phyloP scores from a whole-genome alignment of 1,140 invertebrate species.

The Hypsibius dujardini region DNA sequence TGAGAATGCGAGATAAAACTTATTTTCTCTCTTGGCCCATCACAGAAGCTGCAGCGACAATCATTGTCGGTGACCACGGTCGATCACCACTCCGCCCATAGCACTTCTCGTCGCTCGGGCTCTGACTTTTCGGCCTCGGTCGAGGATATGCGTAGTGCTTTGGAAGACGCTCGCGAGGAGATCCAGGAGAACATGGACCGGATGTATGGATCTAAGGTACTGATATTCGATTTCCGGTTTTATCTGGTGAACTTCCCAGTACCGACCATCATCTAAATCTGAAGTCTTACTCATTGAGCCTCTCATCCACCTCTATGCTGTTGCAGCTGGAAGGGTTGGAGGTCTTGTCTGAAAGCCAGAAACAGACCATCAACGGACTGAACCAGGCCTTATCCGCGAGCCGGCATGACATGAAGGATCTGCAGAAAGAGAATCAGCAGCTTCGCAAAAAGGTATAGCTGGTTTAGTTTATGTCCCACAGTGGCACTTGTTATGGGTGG shows the following conservation, averaged over 20 bases:
- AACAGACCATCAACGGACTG: not conserved
- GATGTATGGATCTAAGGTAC: not conserved
- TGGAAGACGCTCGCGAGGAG: not conserved
- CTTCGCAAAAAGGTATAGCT: not conserved
- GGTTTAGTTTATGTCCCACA: not conserved
- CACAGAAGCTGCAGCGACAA: not conserved
- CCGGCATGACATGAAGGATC: not conserved
- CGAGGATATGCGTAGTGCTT: not conserved
- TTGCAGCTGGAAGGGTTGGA: not conserved
- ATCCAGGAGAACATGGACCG: not conserved
- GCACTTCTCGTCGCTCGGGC: not conserved
- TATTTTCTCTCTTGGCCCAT: not conserved
- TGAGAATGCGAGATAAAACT: too few relatives aligned
- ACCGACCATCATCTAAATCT: not conserved
- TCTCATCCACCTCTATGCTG: not conserved
- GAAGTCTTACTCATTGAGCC: too few relatives aligned
- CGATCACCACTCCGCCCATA: not conserved
- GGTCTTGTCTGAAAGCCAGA: not conserved
- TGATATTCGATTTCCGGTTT: not conserved
- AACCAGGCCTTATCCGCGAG: not conserved
- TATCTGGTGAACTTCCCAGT: not conserved
- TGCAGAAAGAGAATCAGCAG: not conserved
- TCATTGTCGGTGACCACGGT: not conserved
- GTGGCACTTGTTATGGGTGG: not conserved
- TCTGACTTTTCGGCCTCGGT: not conserved